Conservation (phyloP, 2,113 vertebrate species). For the Anarhynchus alexandrinus region DNA sequence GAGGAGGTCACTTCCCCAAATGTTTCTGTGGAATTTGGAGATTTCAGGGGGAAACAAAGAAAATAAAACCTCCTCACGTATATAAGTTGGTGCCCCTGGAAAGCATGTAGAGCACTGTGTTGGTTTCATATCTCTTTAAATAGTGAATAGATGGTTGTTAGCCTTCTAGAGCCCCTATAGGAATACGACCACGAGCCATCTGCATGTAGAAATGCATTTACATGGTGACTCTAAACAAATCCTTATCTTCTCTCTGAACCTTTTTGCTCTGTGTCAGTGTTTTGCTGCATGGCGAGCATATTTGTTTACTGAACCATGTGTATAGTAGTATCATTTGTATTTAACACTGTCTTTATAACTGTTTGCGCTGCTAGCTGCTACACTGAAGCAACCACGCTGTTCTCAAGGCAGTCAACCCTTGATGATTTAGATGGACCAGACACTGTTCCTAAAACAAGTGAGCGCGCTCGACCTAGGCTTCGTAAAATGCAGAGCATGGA, state of each 20-base stretch:
- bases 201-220: background rate
- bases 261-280: constrained; percentile 7
- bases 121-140: background rate
- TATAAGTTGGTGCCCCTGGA: background rate
- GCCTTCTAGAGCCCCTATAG: background rate
- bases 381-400: constrained; percentile 97
- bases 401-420: constrained; percentile 97
- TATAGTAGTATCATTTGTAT: constrained; percentile 36
- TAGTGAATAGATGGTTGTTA: background rate
- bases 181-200: background rate
- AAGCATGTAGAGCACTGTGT: background rate
- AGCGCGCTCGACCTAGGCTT: constrained; percentile 93
- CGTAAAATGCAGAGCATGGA: constrained; percentile 95
- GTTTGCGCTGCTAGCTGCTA: constrained; percentile 88
- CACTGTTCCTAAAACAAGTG: constrained; percentile 95
- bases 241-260: constrained; percentile 41
- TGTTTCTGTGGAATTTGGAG: background rate
- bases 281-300: constrained; percentile 66
- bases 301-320: constrained; percentile 36
- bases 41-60: background rate
- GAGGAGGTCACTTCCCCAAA: background rate
- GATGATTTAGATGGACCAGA: constrained; percentile 95
- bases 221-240: background rate
- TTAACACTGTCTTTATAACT: constrained; percentile 80
- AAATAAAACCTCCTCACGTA: background rate